Evolutionary conservation across 2,888 invertebrate species (phyloP), one percentile per base, ranked within the genome.

Genomic region (Epistrophe grossulariae): DNA sequence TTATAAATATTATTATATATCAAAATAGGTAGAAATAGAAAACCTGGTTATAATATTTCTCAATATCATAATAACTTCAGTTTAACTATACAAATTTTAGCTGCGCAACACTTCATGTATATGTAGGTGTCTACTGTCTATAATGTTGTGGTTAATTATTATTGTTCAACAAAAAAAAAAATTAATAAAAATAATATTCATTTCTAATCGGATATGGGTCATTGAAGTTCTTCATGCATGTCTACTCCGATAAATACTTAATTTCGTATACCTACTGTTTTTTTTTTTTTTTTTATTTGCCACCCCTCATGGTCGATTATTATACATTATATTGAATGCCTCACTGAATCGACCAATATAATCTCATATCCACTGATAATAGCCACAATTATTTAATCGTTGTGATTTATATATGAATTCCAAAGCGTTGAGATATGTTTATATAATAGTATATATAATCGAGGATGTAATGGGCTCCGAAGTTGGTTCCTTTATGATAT

Each of bases 371-470:
- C 60, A 57, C 79, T 83, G 87, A 87, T 87, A 87, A 72, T 83
- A 48, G 76, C 79, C 60, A 88, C 88, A 89, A 89, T 89, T 89
- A 89, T 89, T 89, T 89, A 88, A 89, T 89, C 89, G 88, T 81
- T 77, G 71, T 89, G 89, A 89, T 89, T 89, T 89, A 89, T 89
- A 89, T 24, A 2, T 89, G 89, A 79, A 83, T 85, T 85, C 72
- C 72, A 50, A 73, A n/a, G 71, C 76, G 66, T 71, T 78, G 70
- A 78, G 62, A 83, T 79, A 83, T 79, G 35, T 64, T 48, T 62
- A 28, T 40, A 28, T 24, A n/a, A n/a, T n/a, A n/a, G 9, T 28
- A 19, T 52, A 15, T 17, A 57, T 81, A 82, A 79, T 82, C 85
- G 74, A 8, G 24, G 62, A 52, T 55, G 68, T 73, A 68, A 48